Conservation (phyloP, 2,113 vertebrate species). For the Chaenogobius annularis region DNA sequence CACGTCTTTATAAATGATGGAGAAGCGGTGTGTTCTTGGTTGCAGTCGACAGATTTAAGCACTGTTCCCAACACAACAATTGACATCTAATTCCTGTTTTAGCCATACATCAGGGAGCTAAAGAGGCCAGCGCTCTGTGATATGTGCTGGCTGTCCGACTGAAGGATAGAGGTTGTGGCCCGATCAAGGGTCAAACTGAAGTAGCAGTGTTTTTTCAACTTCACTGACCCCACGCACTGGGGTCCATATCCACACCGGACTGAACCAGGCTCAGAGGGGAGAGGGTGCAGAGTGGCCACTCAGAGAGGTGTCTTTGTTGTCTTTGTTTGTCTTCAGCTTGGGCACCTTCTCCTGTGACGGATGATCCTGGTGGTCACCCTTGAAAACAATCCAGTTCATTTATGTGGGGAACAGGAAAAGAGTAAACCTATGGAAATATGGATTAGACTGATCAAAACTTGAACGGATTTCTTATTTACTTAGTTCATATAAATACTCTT, state of each 20-base stretch:
- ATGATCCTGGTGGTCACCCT: conserved; percentile 62
- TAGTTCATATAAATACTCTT: no score
- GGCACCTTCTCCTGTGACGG: conserved; percentile 61
- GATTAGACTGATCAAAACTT: background rate
- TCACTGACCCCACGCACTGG: conserved; percentile 63
- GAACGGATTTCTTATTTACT: no score
- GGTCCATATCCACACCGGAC: conserved; percentile 36
- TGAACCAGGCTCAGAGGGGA: conserved; percentile 23
- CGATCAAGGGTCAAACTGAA: conserved; percentile 64
- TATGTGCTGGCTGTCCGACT: conserved; percentile 68
- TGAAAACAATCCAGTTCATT: conserved; percentile 65
- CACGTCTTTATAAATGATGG: background rate
- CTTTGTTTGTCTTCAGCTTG: conserved; percentile 71
- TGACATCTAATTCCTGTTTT: background rate
- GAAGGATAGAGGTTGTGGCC: conserved; percentile 59
- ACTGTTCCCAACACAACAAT: background rate
- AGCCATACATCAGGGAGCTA: conserved; percentile 6
- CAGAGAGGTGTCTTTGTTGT: conserved; percentile 68
- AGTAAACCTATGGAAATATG: background rate
- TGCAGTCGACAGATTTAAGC: background rate
- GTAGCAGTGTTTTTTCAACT: conserved; percentile 74
- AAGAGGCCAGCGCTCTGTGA: conserved; percentile 30
- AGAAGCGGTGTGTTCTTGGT: background rate
- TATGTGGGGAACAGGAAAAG: conserved; percentile 17
- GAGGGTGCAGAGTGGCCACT: conserved; percentile 15